Evolutionary conservation across 2,113 vertebrate species (phyloP).

Genomic region (Stigmatopora argus): DNA sequence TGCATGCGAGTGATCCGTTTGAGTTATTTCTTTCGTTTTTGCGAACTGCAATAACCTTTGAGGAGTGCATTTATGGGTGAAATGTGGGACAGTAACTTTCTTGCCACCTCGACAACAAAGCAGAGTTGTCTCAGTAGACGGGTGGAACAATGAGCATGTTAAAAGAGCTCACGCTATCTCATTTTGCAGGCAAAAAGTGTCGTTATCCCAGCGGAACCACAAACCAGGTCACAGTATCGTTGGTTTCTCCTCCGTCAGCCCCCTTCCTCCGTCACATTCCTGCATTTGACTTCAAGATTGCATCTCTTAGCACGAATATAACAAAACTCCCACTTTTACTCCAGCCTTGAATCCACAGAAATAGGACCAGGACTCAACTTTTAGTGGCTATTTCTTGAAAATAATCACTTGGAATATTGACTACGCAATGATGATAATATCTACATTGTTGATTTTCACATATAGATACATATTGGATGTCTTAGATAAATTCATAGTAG

Average conservation of each 20-base stretch:
- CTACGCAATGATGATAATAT: too few species aligned
- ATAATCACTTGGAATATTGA: too few species aligned
- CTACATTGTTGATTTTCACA: too few species aligned
- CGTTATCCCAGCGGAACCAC: conserved; percentile 58
- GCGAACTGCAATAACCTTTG: not conserved
- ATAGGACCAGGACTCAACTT: conserved; percentile 10
- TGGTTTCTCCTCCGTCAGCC: conserved; percentile 26
- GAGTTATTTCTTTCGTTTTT: not conserved
- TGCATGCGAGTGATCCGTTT: too few species aligned
- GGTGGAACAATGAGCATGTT: conserved; percentile 38
- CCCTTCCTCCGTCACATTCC: conserved; percentile 11
- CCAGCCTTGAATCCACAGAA: conserved; percentile 3
- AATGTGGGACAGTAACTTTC: conserved; percentile 63
- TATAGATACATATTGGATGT: too few species aligned
- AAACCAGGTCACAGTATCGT: conserved; percentile 61
- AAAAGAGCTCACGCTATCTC: conserved; percentile 50
- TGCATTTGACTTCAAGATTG: conserved; percentile 43
- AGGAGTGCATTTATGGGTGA: conserved; percentile 16
- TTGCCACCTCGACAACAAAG: conserved; percentile 63
- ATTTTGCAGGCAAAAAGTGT: conserved; percentile 54
- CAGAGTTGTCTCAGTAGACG: conserved; percentile 35
- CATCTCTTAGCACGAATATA: conserved; percentile 20
- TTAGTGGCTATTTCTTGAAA: too few species aligned
- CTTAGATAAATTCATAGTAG: too few species aligned
- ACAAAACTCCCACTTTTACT: conserved; percentile 33